A percentile compares a stretch with the other conserved stretches of the same genome.
phyloP scores from a whole-genome alignment of 2,888 invertebrate species.

The Aplocera efformata region DNA sequence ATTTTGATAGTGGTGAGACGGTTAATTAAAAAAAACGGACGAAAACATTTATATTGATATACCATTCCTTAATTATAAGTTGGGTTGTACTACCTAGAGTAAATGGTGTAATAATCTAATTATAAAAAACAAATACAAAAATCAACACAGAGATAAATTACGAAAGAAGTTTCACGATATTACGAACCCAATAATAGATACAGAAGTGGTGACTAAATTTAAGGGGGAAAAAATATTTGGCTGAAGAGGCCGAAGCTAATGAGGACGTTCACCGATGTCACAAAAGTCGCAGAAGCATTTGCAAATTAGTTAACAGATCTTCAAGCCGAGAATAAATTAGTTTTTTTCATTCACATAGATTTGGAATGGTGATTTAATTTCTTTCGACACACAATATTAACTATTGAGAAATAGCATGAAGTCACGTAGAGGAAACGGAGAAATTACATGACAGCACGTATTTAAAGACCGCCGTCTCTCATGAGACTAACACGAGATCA shows the following conservation, averaged over 20 bases:
- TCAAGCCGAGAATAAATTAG: slow-evolving; percentile 10
- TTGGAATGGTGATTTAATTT: slow-evolving; percentile 1
- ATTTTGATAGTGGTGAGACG: too few relatives aligned
- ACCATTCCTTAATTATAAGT: too few relatives aligned
- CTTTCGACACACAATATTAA: neutral
- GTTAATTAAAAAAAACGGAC: too few relatives aligned
- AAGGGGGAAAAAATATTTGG: slow-evolving; percentile 54
- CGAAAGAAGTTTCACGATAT: slow-evolving; percentile 21
- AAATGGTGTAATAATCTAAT: too few relatives aligned
- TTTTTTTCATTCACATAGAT: slow-evolving; percentile 9
- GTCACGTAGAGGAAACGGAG: too few relatives aligned
- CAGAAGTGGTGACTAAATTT: slow-evolving; percentile 52
- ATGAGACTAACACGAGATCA: too few relatives aligned
- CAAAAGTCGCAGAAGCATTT: slow-evolving; percentile 5
- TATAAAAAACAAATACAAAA: too few relatives aligned
- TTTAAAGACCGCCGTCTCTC: too few relatives aligned
- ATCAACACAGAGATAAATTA: too few relatives aligned
- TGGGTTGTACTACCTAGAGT: too few relatives aligned
- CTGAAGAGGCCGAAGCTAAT: slow-evolving; percentile 48
- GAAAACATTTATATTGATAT: too few relatives aligned
- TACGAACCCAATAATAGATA: slow-evolving; percentile 52
- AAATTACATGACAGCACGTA: too few relatives aligned
- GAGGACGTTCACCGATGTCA: slow-evolving; percentile 59
- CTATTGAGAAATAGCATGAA: neutral
- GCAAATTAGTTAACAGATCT: slow-evolving; percentile 11